Base-by-base conservation (phyloP, 2,113 vertebrate genomes). In the Pluvialis apricaria region DNA sequence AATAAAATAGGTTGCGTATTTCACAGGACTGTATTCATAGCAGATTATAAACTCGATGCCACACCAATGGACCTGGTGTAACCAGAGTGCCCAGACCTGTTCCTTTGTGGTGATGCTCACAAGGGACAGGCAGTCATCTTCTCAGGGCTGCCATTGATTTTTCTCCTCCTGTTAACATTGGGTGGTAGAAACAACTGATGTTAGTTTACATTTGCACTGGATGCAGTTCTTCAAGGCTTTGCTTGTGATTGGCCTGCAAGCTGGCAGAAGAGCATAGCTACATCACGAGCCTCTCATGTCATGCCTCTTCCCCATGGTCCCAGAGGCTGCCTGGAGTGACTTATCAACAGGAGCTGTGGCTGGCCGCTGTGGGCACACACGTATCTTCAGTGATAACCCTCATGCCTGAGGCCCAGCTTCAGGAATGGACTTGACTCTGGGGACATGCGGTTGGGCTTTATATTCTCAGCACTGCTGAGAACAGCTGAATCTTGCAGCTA, bases 231-330 rank as follows among this genome's bases (percentile, higher is more conserved):
- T 82, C 51, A n/a, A 69, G 34, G 9, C 44, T 76, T 84, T 42
- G 52, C 25, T 38, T 76, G 34, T 10, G 32, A 20, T 3, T 87
- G 38, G 32, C 44, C 85, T 58, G 26, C 57, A 62, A 34, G 55
- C 31, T 40, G 26, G 45, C 15, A 42, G 49, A 73, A 60, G 26
- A 15, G 9, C 1, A 0, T 4, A 45, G 36, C 26, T 70, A 15
- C 25, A 34, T 5, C 58, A 2, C 7, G n/a, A 77, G 22, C 15
- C 47, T 86, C 24, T 15, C 3, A 2, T 34, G 20, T 19, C 0
- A 0, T 60, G 15, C 18, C 55, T 55, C 36, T 54, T 8, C 16
- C 34, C 45, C 5, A 3, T 0, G 0, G 29, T 28, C 42, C 24
- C 8, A 38, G 38, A 36, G 49, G 38, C 66, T 80, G 32, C 88